Evolutionary conservation across 2,113 vertebrate genomes (phyloP).

Genomic region (Erythrolamprus reginae): DNA sequence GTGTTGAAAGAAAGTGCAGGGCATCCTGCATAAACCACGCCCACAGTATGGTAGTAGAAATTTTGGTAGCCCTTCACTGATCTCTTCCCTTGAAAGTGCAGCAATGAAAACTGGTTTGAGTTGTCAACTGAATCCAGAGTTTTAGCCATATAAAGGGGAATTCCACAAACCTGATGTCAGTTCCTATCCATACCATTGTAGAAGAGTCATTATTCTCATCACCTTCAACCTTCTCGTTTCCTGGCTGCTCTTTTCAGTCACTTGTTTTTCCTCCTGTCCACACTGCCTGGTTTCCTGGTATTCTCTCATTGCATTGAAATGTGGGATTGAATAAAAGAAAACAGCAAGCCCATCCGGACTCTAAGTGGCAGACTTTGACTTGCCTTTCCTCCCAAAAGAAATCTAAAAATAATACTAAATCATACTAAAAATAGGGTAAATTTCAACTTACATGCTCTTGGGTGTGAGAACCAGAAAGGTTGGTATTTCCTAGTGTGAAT

Average conservation of each 20-base stretch:
- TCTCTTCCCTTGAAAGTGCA: neutral
- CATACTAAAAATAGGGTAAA: slow-evolving; percentile 30
- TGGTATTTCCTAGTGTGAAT: slow-evolving; percentile 31
- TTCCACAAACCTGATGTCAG: slow-evolving; percentile 33
- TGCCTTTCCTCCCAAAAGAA: slow-evolving; percentile 25
- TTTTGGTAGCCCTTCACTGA: too few species aligned
- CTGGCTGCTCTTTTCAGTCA: slow-evolving; percentile 22
- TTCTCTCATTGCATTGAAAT: slow-evolving; percentile 42
- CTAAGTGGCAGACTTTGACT: slow-evolving; percentile 6
- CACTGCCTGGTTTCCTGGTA: slow-evolving; percentile 58
- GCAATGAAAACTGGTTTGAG: neutral
- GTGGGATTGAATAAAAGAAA: slow-evolving; percentile 7
- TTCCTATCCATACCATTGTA: slow-evolving; percentile 39
- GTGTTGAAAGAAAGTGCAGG: too few species aligned
- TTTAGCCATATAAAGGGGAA: neutral
- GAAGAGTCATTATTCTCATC: slow-evolving; percentile 40
- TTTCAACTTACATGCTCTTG: neutral
- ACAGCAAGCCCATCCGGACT: neutral
- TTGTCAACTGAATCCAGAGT: neutral
- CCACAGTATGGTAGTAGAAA: too few species aligned
- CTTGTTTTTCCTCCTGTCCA: slow-evolving; percentile 33
- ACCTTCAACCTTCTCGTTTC: slow-evolving; percentile 52
- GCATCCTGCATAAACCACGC: too few species aligned
- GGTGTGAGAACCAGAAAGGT: neutral
- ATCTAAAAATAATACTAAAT: slow-evolving; percentile 46